Percentiles rank a stretch among this genome's conserved stretches.
Evolutionary conservation across 2,888 invertebrate species (phyloP).

Genomic region (Pollenia labialis): DNA sequence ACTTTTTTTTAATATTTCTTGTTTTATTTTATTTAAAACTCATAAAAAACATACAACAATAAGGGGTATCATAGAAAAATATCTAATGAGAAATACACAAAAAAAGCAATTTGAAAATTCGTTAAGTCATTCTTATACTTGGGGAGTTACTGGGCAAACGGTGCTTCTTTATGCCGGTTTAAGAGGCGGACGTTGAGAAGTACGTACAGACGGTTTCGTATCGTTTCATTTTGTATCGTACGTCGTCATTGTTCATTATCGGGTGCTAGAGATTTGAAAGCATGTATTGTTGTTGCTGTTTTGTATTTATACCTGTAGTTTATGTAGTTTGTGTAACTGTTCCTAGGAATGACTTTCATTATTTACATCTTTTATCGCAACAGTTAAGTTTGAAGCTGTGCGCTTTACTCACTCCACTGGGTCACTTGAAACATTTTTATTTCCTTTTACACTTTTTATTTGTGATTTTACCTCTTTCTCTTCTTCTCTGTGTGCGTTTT

Average conservation of each 20-base stretch:
- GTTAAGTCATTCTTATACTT: slow-evolving; percentile 50
- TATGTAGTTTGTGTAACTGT: slow-evolving; percentile 28
- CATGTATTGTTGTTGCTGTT: slow-evolving; percentile 2
- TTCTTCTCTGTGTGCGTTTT: background rate
- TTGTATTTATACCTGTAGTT: background rate
- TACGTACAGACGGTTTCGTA: background rate
- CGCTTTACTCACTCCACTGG: slow-evolving; percentile 21
- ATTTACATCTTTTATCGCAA: slow-evolving; percentile 49
- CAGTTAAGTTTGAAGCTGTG: slow-evolving; percentile 34
- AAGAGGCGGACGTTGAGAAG: background rate
- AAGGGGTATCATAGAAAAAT: slow-evolving; percentile 33
- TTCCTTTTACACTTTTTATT: background rate
- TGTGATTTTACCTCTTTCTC: background rate
- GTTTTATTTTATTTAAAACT: slow-evolving; percentile 47
- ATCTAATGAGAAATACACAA: slow-evolving; percentile 39
- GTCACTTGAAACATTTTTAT: slow-evolving; percentile 45
- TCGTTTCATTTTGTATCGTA: slow-evolving; percentile 19
- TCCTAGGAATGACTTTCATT: slow-evolving; percentile 53
- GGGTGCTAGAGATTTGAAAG: slow-evolving; percentile 41
- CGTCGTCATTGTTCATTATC: slow-evolving; percentile 42
- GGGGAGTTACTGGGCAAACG: slow-evolving; percentile 25
- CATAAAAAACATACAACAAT: slow-evolving; percentile 44
- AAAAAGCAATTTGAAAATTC: background rate
- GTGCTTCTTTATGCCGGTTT: slow-evolving; percentile 14
- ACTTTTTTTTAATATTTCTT: background rate